phyloP scores from a whole-genome alignment of 2,113 vertebrate species.

The Rattus norvegicus region DNA sequence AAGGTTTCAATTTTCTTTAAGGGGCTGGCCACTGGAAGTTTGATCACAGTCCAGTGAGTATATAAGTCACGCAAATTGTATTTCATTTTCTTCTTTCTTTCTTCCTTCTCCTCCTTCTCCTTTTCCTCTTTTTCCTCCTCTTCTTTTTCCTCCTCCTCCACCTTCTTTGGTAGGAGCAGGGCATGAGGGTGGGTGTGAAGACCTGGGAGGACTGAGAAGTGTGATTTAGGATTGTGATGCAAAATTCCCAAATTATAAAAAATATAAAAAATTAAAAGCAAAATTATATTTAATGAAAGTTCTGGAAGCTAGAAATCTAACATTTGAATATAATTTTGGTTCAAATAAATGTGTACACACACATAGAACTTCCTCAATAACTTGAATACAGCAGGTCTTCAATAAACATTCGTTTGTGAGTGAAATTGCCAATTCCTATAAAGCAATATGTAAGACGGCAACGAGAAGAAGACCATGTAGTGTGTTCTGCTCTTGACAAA shows the following conservation, averaged over 20 bases:
- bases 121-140: too few species aligned
- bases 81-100: neutral
- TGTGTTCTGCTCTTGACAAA: neutral
- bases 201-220: neutral
- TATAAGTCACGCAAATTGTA: neutral
- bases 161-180: neutral
- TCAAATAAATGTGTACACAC: neutral
- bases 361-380: neutral
- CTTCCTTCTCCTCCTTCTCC: too few species aligned
- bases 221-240: neutral
- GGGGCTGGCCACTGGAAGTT: neutral
- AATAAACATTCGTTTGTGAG: slow-evolving; percentile 14
- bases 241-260: neutral
- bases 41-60: neutral
- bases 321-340: neutral
- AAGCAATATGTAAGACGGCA: slow-evolving; percentile 8
- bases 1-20: neutral
- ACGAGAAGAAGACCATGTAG: neutral
- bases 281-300: slow-evolving; percentile 28
- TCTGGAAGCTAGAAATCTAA: neutral
- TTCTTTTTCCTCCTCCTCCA: too few species aligned
- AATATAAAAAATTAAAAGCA: neutral
- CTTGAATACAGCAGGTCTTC: neutral
- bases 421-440: neutral
- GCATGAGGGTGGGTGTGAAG: neutral